Percentiles rank a stretch among this genome's conserved stretches.
phyloP scores from a whole-genome alignment of 2,888 invertebrate species.

The Criorhina ranunculi region DNA sequence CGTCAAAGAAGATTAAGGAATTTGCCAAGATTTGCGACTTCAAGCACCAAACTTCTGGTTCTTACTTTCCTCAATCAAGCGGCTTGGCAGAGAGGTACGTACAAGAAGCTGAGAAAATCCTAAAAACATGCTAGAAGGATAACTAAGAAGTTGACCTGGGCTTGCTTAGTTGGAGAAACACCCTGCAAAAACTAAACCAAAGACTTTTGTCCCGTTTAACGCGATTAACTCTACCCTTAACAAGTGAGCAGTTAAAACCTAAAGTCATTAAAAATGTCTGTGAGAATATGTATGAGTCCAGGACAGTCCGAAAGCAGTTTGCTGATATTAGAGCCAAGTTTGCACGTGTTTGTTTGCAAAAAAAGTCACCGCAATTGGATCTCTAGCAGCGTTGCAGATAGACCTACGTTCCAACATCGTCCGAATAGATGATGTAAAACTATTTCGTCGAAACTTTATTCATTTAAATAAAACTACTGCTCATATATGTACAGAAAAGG shows the following conservation, averaged over 20 bases:
- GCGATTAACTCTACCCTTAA: too few species aligned
- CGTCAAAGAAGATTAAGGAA: conserved; percentile 5
- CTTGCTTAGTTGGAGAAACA: conserved; percentile 10
- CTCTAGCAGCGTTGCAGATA: background rate
- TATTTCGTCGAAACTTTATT: conserved; percentile 13
- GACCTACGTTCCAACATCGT: too few species aligned
- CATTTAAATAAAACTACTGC: conserved; percentile 31
- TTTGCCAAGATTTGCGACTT: conserved; percentile 7
- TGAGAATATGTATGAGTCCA: background rate
- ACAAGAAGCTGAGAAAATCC: conserved; percentile 20
- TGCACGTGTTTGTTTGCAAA: background rate
- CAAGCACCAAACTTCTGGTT: background rate
- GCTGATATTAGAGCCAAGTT: background rate
- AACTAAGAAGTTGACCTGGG: conserved; percentile 8
- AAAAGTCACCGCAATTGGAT: conserved; percentile 1
- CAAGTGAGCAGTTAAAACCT: conserved; percentile 7
- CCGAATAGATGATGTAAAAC: conserved; percentile 25
- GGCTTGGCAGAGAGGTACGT: conserved; percentile 6
- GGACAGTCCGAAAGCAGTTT: background rate
- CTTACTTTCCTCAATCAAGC: conserved; percentile 6
- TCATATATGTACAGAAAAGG: conserved; percentile 38
- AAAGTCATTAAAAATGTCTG: conserved; percentile 12
- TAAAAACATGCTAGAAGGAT: conserved; percentile 7
- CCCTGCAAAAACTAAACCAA: too few species aligned
- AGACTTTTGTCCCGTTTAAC: too few species aligned